Base-by-base conservation (phyloP, 2,888 invertebrate genomes). In the Actias luna region DNA sequence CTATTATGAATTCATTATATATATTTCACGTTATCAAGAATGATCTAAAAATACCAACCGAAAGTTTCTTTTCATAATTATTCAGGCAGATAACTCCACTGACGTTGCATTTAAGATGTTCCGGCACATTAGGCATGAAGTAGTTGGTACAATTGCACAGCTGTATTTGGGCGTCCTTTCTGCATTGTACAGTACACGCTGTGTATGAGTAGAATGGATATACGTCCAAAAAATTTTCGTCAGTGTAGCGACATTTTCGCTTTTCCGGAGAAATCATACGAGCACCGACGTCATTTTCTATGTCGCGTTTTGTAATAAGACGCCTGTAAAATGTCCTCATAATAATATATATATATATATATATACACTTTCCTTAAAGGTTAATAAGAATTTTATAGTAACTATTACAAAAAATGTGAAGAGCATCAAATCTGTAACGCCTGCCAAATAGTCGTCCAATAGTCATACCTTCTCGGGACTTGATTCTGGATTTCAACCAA, bases 161-260 rank as follows among this genome's bases (percentile, higher is more conserved):
- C 50, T 87, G 80, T 16, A 95, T 70, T 75, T 96, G 96, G 0
- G 94, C 94, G 62, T 94, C 91, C 80, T 95, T 95, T 60, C 96
- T 93, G 72, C 96, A 96, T 73, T 97, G 95, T 0, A 96, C 95
- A 7, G 94, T 94, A 75, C 96, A 97, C 0, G 96, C 95, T 36
- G 95, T 95, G 69, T 92, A 92, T 59, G 96, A 96, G 72, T 96
- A 96, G 76, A 93, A 92, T 0, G 87, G 86, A 77, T 95, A 95
- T 0, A 95, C 94, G 46, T 89, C 75, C 59, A 92, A 67, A 42
- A 79, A 83, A 68, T 94, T 93, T 82, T 97, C 97, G 67, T 96
- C 94, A 0, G 93, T 93, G 74, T 96, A 97, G 4, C 95, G 94
- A 78, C 97, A 97, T 77, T 95, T 95, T n/a, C 97, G 93, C 78